phyloP scores from a whole-genome alignment of 2,888 invertebrate species.

The Chrysomela aeneicollis region DNA sequence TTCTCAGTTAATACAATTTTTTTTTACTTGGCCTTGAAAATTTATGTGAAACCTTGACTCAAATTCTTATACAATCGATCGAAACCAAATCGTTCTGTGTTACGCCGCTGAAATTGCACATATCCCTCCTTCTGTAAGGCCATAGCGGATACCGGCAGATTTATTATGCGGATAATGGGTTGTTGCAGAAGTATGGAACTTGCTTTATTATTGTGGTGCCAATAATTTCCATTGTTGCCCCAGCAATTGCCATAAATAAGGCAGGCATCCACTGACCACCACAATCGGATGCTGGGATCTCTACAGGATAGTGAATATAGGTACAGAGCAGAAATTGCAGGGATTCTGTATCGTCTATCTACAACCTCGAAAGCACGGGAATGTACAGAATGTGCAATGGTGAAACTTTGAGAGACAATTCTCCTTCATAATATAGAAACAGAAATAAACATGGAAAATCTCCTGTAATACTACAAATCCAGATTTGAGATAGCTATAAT shows the following conservation, averaged over 20 bases:
- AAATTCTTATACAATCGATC: too few relatives aligned
- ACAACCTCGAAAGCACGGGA: too few relatives aligned
- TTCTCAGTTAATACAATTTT: too few relatives aligned
- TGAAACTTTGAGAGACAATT: too few relatives aligned
- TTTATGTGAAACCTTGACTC: too few relatives aligned
- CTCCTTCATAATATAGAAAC: too few relatives aligned
- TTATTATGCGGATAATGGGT: conserved; percentile 24
- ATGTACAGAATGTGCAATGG: too few relatives aligned
- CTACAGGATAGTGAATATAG: conserved; percentile 12
- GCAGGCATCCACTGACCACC: background rate
- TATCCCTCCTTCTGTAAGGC: background rate
- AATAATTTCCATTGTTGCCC: conserved; percentile 27
- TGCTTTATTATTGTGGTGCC: conserved; percentile 26
- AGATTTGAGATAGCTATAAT: too few relatives aligned
- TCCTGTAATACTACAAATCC: too few relatives aligned
- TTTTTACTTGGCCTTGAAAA: too few relatives aligned
- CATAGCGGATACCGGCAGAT: conserved; percentile 15
- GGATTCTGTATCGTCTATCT: background rate
- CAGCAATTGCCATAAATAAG: conserved; percentile 19
- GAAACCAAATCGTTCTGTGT: background rate
- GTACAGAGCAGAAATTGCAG: conserved; percentile 11
- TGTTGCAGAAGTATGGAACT: conserved; percentile 22
- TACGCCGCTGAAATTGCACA: background rate
- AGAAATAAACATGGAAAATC: too few relatives aligned
- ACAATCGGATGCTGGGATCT: conserved; percentile 18